Evolutionary conservation across 1,140 invertebrate species (phyloP).

Genomic region (Drosophila tropicalis): DNA sequence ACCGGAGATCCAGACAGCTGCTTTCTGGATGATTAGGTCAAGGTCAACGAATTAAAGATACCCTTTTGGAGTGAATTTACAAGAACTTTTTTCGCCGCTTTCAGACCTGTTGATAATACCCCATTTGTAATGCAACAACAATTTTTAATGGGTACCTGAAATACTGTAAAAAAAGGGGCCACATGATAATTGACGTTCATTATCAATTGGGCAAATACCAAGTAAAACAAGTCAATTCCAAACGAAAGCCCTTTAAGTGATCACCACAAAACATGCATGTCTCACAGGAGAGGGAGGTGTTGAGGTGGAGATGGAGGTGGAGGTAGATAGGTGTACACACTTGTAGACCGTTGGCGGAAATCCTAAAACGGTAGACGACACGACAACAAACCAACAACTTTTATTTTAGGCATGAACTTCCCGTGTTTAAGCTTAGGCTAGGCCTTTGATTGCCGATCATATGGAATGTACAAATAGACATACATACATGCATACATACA

Average conservation of each 20-base stretch:
- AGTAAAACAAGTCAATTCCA: slow-evolving; percentile 62
- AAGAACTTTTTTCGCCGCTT: no score
- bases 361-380: slow-evolving; percentile 47
- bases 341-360: slow-evolving; percentile 58
- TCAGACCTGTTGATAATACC: background rate
- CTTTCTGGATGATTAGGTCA: background rate
- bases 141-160: background rate
- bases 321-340: background rate
- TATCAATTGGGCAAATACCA: slow-evolving; percentile 73
- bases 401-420: slow-evolving; percentile 65
- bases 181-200: slow-evolving; percentile 76
- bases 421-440: slow-evolving; percentile 44
- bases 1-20: background rate
- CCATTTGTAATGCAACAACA: no score
- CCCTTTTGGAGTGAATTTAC: background rate
- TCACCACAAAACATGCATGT: slow-evolving; percentile 23
- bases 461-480: slow-evolving; percentile 12
- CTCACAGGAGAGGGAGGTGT: background rate
- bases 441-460: slow-evolving; percentile 36
- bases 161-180: slow-evolving; percentile 43
- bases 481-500: background rate
- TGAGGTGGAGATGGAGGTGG: background rate
- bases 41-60: background rate
- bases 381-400: slow-evolving; percentile 17
- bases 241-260: slow-evolving; percentile 61